Percentiles rank a stretch among this genome's conserved stretches.
Conservation (phyloP, 2,797 vertebrate species). For the Fistularia commersonii region DNA sequence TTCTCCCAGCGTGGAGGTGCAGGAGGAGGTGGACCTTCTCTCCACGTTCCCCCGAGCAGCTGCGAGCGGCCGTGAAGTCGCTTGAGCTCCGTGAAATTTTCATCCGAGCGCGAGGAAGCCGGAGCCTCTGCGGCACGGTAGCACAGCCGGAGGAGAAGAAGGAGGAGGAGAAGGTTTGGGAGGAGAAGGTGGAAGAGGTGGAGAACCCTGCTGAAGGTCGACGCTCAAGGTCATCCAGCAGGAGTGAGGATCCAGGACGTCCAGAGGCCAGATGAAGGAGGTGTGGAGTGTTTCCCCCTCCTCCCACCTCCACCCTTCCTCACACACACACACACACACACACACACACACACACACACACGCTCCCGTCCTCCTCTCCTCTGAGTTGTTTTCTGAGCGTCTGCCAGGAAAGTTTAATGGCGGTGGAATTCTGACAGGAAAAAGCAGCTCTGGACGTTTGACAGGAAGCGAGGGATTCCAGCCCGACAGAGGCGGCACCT, state of each 20-base stretch:
- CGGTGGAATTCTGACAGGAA: slow-evolving; percentile 94
- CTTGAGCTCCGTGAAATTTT: slow-evolving; percentile 46
- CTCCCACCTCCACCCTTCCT: too few species aligned
- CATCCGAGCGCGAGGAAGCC: slow-evolving; percentile 51
- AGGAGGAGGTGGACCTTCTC: too few species aligned
- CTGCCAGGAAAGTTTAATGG: slow-evolving; percentile 95
- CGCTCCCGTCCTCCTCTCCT: slow-evolving; percentile 54
- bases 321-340: too few species aligned
- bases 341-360: background rate
- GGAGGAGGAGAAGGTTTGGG: slow-evolving; percentile 58
- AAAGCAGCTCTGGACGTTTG: slow-evolving; percentile 86
- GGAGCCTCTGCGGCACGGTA: slow-evolving; percentile 60
- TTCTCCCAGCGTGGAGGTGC: too few species aligned
- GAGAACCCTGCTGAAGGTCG: too few species aligned
- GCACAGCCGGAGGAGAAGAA: slow-evolving; percentile 37
- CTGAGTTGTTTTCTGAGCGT: slow-evolving; percentile 77
- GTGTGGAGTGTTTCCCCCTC: background rate
- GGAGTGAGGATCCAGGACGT: too few species aligned
- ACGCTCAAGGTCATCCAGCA: too few species aligned
- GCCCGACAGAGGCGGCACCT: slow-evolving; percentile 80
- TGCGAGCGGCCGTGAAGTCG: slow-evolving; percentile 31
- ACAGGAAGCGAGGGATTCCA: slow-evolving; percentile 87
- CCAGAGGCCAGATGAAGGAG: too few species aligned
- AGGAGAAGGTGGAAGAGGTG: too few species aligned
- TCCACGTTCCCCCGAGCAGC: too few species aligned